phyloP scores from a whole-genome alignment of 2,888 invertebrate genomes.

The Halictus ligatus region DNA sequence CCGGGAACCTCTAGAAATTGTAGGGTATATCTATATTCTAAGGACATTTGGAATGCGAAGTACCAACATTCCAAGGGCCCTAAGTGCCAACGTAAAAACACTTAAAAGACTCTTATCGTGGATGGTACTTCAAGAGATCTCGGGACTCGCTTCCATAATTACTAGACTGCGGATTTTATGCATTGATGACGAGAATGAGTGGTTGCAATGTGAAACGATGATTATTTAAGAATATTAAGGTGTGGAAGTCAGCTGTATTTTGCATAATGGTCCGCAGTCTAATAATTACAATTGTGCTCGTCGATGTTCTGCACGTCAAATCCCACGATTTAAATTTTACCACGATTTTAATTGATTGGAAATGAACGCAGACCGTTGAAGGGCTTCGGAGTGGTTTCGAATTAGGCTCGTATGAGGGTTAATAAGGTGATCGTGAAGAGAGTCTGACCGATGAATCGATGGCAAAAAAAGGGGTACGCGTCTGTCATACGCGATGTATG shows the following conservation, averaged over 20 bases:
- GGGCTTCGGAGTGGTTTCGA: not conserved
- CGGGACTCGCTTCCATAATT: not conserved
- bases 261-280: too few species aligned
- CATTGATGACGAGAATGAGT: too few species aligned
- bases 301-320: too few species aligned
- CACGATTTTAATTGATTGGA: not conserved
- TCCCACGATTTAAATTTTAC: too few species aligned
- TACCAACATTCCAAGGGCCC: not conserved
- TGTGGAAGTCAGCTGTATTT: too few species aligned
- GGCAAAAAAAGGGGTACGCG: not conserved
- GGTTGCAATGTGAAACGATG: too few species aligned
- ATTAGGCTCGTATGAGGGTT: not conserved
- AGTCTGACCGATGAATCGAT: not conserved
- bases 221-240: too few species aligned
- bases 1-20: not conserved
- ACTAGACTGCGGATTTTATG: too few species aligned
- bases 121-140: not conserved
- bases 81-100: not conserved
- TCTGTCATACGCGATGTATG: conserved; percentile 22
- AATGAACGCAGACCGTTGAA: not conserved
- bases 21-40: conserved; percentile 1
- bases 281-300: too few species aligned
- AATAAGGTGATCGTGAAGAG: not conserved
- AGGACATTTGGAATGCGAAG: conserved; percentile 1
- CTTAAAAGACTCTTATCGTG: not conserved